Evolutionary conservation across 2,797 vertebrate species (phyloP), one percentile per base, ranked within the genome.

Genomic region (Danio aesculapii): DNA sequence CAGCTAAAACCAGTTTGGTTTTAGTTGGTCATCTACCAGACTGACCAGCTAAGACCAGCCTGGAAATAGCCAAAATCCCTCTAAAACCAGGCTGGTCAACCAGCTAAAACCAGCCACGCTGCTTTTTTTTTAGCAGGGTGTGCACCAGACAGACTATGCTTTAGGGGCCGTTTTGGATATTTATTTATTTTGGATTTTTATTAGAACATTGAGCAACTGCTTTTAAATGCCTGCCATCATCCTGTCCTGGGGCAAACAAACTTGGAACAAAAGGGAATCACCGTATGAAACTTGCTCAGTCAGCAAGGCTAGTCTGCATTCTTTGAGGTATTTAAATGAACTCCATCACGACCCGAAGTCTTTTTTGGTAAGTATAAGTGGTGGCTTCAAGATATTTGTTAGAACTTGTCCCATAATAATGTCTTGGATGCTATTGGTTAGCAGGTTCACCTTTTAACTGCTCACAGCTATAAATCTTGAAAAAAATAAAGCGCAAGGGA

Each of bases 161-260:
- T 14, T 17, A 58, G 14, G 17, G 71, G n/a, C 12, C 1, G 46
- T 2, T 58, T 4, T n/a, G n/a, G n/a, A n/a, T n/a, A n/a, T 74
- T 4, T 1, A n/a, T n/a, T n/a, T n/a, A n/a, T n/a, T n/a, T n/a
- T n/a, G n/a, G n/a, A n/a, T 30, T 30, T 30, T 2, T 12, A 70
- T 59, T 8, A 30, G 14, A 3, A 57, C 43, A 67, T 11, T 14
- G 5, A 58, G 41, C 30, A 11, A 75, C 9, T 50, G 61, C 55
- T 44, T 75, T 64, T 76, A 10, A 69, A 79, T n/a, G 21, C 13
- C 6, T 11, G 43, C 41, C 55, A 78, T 43, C 46, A 46, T 79
- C n/a, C 9, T 63, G 30, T 12, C 47, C 1, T 52, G 12, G 39
- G 47, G 39, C 6, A 52, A 62, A 62, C 0, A 19, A 13, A 59